Evolutionary conservation across 2,888 invertebrate species (phyloP).

Genomic region (Nephrotoma guestfalica): DNA sequence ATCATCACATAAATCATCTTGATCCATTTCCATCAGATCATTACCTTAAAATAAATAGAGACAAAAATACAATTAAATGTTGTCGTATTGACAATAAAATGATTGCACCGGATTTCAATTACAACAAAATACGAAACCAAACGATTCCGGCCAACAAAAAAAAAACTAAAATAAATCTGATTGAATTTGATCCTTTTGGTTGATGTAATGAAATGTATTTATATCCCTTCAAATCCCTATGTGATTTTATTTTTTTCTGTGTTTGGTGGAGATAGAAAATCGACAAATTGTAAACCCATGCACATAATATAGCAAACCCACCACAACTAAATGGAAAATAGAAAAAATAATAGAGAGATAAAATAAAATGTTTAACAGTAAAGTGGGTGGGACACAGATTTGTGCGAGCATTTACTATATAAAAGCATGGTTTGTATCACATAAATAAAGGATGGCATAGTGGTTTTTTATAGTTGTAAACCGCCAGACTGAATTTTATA

Average conservation of each 20-base stretch:
- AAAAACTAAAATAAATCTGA: conserved; percentile 1
- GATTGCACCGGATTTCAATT: neutral
- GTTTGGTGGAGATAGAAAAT: neutral
- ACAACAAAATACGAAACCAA: neutral
- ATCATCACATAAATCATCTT: conserved; percentile 33
- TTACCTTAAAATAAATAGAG: conserved; percentile 20
- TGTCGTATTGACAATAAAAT: neutral
- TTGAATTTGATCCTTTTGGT: conserved; percentile 4
- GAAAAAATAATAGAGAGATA: neutral
- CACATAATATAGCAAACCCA: neutral
- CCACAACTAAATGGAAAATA: neutral
- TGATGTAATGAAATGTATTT: conserved; percentile 1
- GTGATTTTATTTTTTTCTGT: neutral
- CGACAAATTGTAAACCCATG: neutral
- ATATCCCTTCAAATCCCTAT: neutral
- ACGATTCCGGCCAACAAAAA: neutral
- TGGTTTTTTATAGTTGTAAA: neutral
- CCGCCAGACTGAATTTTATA: neutral
- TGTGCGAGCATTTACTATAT: neutral
- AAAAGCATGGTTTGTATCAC: neutral
- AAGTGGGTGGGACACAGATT: neutral
- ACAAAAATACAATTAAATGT: neutral
- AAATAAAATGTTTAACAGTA: neutral
- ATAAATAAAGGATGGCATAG: neutral
- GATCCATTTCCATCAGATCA: conserved; percentile 32